Evolutionary conservation across 2,888 invertebrate genomes (phyloP), one percentile per base, ranked within the genome.

Genomic region (Strigamia transsilvanica): DNA sequence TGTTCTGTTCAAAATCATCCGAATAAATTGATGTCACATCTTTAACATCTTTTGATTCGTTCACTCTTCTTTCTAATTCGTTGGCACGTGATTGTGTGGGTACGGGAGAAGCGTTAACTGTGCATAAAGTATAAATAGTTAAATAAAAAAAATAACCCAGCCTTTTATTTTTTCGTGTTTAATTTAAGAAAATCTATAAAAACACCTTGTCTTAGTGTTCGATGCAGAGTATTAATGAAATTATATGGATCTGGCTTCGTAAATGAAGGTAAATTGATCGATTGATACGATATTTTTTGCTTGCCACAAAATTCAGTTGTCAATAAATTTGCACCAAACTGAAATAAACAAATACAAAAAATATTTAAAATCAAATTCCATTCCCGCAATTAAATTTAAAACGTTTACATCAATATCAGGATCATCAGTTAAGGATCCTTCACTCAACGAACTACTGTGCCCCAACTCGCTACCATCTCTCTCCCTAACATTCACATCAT

Each of bases 221-320:
- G 46, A n/a, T 18, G 27, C 9, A 66, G 32, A 15, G 81, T 38
- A 61, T 78, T 83, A 15, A 81, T 23, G 21, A 83, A 83, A 42
- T 79, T 83, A 27, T 81, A 80, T 9, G 82, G 82, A 80, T 82
- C 82, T 23, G 82, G 80, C 18, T 41, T 42, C n/a, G 18, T 18
- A 77, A 77, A 32, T 10, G 6, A 27, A 15, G 78, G 18, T 56
- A 18, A 56, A 56, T 56, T 56, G 4, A 56, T 46, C 9, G n/a
- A n/a, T 9, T 56, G 15, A n/a, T 56, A n/a, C 6, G 9, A 7
- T 56, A 18, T 4, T 56, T 56, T 56, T 56, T 56, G 18, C 21
- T 56, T 56, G 18, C 56, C 78, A 77, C 78, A 77, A 38, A 34
- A 77, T n/a, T 23, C 78, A 6, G 38, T 38, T n/a, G n/a, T 77